Conservation (phyloP, 2,113 vertebrate genomes). For the Ranitomeya variabilis region DNA sequence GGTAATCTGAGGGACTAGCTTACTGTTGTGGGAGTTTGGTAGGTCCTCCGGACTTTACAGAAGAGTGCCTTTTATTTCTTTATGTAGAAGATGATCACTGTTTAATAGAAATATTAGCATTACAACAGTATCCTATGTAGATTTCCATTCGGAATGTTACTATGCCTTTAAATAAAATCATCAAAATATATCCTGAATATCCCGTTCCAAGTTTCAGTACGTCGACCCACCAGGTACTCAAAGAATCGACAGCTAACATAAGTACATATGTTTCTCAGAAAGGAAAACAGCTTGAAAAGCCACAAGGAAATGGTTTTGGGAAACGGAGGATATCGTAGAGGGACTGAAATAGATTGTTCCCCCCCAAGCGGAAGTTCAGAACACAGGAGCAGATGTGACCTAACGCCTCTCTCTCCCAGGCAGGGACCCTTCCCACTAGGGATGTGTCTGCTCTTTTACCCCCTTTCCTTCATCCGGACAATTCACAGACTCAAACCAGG, state of each 20-base stretch:
- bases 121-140: too few relatives aligned
- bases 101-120: too few relatives aligned
- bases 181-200: too few relatives aligned
- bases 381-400: slow-evolving; percentile 55
- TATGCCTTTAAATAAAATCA: too few relatives aligned
- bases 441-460: slow-evolving; percentile 54
- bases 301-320: slow-evolving; percentile 48
- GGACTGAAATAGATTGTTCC: slow-evolving; percentile 47
- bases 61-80: too few relatives aligned
- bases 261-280: background rate
- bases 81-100: too few relatives aligned
- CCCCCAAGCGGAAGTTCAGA: slow-evolving; percentile 40
- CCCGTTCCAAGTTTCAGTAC: background rate
- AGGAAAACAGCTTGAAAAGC: slow-evolving; percentile 21
- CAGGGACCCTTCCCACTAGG: slow-evolving; percentile 46
- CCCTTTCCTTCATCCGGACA: slow-evolving; percentile 52
- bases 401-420: slow-evolving; percentile 37
- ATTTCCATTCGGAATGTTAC: too few relatives aligned
- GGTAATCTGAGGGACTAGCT: too few relatives aligned
- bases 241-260: background rate
- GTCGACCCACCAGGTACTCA: background rate
- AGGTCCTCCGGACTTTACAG: too few relatives aligned
- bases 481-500: slow-evolving; percentile 49
- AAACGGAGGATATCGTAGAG: slow-evolving; percentile 46
- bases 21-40: too few relatives aligned